phyloP scores from a whole-genome alignment of 2,888 invertebrate species.

The Drosophila leonis region DNA sequence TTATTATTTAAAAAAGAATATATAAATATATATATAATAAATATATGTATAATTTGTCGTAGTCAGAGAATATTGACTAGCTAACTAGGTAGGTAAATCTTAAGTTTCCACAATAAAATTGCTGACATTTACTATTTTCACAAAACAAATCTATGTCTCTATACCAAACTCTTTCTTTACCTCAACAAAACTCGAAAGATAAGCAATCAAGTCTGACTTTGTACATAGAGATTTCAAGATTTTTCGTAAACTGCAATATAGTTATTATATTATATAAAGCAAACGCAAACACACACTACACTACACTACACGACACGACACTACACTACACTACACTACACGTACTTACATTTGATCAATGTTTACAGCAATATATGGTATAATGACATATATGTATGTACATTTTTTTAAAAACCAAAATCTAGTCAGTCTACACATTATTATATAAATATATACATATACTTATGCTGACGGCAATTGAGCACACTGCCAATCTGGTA shows the following conservation, averaged over 20 bases:
- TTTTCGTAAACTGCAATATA: constrained; percentile 38
- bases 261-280: constrained; percentile 2
- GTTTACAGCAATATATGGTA: constrained; percentile 54
- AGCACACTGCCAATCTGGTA: constrained; percentile 55
- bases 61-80: constrained; percentile 28
- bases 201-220: constrained; percentile 84
- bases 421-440: constrained; percentile 16
- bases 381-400: constrained; percentile 16
- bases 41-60: constrained; percentile 34
- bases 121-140: constrained; percentile 53
- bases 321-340: constrained; percentile 5
- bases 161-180: constrained; percentile 72
- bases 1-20: constrained; percentile 13
- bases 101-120: constrained; percentile 40
- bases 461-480: constrained; percentile 33
- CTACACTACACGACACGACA: background rate
- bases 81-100: constrained; percentile 36
- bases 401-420: constrained; percentile 9
- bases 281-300: background rate
- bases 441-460: constrained; percentile 5
- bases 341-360: constrained; percentile 42
- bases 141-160: constrained; percentile 54
- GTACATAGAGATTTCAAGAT: constrained; percentile 80
- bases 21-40: background rate
- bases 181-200: constrained; percentile 71